Evolutionary conservation across 2,888 invertebrate genomes (phyloP), one percentile per base, ranked within the genome.

Genomic region (Tipula confusa): DNA sequence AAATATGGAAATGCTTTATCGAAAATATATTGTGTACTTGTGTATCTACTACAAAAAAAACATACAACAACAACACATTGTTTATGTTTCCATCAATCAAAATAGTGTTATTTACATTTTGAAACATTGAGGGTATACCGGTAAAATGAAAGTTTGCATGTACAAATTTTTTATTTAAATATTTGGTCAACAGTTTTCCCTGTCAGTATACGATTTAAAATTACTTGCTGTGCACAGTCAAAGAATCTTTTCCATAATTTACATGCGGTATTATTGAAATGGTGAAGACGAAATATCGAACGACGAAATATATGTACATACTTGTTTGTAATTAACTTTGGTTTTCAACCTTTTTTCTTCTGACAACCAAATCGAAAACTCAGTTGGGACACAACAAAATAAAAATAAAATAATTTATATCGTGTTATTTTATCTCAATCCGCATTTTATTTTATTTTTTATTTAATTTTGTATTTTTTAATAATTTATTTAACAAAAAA

Each of bases 81-180:
- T 43, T 64, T 64, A 64, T 64, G 64, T 64, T 64, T 64, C 64
- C 64, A 64, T 64, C 64, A 64, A 64, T 64, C 64, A 64, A 64
- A 64, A 64, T 24, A 64, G 64, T 64, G 64, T 64, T 64, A 64
- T 64, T 64, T 64, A 64, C 64, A 64, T 64, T 24, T 64, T 64
- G 64, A 64, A 64, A 24, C 7, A 64, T 43, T 64, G 64, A 64
- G 64, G 64, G 64, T 64, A 64, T 15, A 24, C 24, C 18, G 64
- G 24, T 24, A 64, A 64, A 24, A 64, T 64, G 24, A 24, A 64
- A 64, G 24, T 64, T 64, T 64, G 64, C 64, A 64, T 64, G 64
- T 9, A n/a, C n/a, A n/a, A n/a, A 64, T 64, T 24, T 64, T 18
- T 24, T 64, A 24, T 24, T 64, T 24, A 24, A 24, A 9, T 64